These are phyloP conservation scores for Rapana venosa DNA, from an alignment of 2,888 invertebrate species.

Conservation along the genomic window DNA sequence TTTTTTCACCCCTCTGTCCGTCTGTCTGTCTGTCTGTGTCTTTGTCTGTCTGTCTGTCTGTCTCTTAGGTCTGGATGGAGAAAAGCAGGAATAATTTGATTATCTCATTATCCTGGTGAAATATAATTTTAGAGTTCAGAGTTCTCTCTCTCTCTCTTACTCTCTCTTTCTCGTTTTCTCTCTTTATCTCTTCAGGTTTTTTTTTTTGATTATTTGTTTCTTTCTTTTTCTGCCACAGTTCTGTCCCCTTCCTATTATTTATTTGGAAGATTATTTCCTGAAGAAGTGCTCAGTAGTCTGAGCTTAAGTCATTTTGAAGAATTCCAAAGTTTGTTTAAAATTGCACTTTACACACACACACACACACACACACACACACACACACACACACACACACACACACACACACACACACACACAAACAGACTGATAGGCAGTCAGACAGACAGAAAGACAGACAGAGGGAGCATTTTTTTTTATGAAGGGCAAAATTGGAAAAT, in stretches of 20 bases:
- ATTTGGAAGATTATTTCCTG: no score
- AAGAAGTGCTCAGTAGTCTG: no score
- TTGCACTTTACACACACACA: neutral
- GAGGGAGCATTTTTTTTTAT: neutral
- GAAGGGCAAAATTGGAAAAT: no score
- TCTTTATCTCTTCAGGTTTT: neutral
- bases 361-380: neutral
- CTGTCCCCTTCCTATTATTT: no score
- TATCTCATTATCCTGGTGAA: no score
- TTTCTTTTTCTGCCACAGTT: no score
- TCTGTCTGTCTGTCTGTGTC: neutral
- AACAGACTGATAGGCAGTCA: neutral
- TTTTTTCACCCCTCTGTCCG: neutral
- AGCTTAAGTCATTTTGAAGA: no score
- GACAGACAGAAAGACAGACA: neutral
- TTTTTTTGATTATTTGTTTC: no score
- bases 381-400: slow-evolving; percentile 28
- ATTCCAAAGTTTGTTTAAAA: neutral
- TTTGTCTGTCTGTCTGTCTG: neutral
- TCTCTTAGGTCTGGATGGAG: neutral
- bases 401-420: neutral
- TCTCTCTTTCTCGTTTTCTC: neutral
- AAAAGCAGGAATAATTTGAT: no score
- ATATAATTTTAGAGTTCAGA: no score
- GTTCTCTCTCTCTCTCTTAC: neutral